These are phyloP conservation scores for Strongylocentrotus purpuratus DNA, from an alignment of 35 echinoderm and acorn worm genomes.

Conservation along the genomic window DNA sequence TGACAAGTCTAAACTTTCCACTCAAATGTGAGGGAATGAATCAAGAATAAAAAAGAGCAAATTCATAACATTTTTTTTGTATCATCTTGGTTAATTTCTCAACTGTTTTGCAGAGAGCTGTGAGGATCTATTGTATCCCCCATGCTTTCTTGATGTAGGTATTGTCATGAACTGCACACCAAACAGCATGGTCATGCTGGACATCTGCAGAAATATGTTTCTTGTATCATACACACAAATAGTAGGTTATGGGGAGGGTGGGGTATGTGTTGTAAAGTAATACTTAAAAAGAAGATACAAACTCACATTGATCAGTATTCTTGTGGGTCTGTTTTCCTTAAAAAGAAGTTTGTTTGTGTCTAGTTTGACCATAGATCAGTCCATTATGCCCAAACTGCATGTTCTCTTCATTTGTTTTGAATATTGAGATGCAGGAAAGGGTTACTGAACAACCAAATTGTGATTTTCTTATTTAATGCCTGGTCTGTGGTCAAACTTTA, in stretches of 20 bases:
- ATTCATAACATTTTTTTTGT: no score
- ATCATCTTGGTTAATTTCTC: no score
- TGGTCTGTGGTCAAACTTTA: background rate
- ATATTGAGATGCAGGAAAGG: no score
- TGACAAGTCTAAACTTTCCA: no score
- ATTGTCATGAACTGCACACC: background rate
- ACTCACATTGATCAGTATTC: constrained; percentile 11
- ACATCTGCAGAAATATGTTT: background rate
- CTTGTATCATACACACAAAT: no score
- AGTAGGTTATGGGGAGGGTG: background rate
- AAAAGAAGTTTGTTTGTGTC: background rate
- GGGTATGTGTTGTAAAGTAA: background rate
- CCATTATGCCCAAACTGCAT: background rate
- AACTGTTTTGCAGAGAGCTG: background rate
- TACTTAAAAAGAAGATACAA: background rate
- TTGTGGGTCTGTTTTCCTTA: background rate
- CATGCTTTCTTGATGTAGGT: background rate
- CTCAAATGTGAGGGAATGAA: no score
- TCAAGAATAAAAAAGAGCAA: no score
- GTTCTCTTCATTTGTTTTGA: no score
- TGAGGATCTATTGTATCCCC: background rate
- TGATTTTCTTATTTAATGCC: no score
- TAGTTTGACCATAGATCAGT: background rate
- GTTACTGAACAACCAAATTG: no score
- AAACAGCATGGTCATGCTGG: background rate